Base-by-base conservation (phyloP, 2,888 invertebrate genomes). In the Uropetala carovei region DNA sequence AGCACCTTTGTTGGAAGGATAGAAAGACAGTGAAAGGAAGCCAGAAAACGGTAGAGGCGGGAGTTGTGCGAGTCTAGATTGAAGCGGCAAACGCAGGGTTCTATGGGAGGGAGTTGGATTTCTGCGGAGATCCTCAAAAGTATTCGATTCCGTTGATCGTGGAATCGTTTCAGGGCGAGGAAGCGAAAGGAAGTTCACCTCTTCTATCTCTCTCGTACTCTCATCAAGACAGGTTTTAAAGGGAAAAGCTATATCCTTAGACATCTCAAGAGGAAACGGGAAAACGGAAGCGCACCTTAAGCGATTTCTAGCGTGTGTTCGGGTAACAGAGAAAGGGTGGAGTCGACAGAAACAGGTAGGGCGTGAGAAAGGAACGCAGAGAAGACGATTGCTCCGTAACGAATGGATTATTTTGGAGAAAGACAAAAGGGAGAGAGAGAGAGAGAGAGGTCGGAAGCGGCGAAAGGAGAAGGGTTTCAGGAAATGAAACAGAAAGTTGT, bases 111-210 rank as follows among this genome's bases (percentile, higher is more conserved):
- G 27, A 89, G 13, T 22, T 14, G 43, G n/a, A n/a, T 86, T 60
- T 27, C 27, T 27, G n/a, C 18, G 64, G 64, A 60, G 64, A 43
- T 64, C 43, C 89, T 64, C 89, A 4, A 89, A 89, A 89, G 89
- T 56, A 64, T 89, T 89, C 64, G 89, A 89, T 64, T 89, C 89
- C 89, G 89, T 89, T 89, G 60, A 89, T 89, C 86, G 86, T 30
- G 27, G 57, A 86, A 30, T 60, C 89, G 64, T 64, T 89, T 89
- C 60, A 59, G 22, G 85, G 85, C 22, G 58, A 43, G 22, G 60
- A n/a, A 83, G 83, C 56, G 57, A 57, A 83, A 43, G 83, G 56
- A 30, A 56, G 18, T 83, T 57, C 18, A 83, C 18, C 56, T 18
- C n/a, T 82, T 82, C 30, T 64, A 27, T 56, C 64, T 89, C 43